phyloP scores from a whole-genome alignment of 2,113 vertebrate species.

The Myrmecobius fasciatus region DNA sequence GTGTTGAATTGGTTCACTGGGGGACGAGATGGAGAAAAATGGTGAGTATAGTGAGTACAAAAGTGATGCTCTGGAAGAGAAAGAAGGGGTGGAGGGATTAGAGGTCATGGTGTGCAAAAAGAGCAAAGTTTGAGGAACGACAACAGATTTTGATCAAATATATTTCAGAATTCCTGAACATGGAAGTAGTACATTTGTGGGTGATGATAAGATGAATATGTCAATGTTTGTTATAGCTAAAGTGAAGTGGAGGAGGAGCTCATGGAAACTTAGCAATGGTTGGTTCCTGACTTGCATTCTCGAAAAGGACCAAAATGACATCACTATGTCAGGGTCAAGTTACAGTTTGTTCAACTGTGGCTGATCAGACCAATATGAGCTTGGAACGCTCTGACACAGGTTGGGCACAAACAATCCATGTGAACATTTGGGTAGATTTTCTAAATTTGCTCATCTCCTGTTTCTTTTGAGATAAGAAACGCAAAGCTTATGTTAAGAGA shows the following conservation, averaged over 20 bases:
- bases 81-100: background rate
- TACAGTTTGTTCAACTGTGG: no score
- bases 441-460: no score
- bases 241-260: background rate
- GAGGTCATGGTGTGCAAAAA: background rate
- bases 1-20: background rate
- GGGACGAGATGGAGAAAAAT: background rate
- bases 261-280: background rate
- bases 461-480: background rate
- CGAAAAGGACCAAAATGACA: no score
- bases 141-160: background rate
- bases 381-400: no score
- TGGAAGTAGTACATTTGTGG: background rate
- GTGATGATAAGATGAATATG: background rate
- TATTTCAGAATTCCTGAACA: background rate
- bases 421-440: no score
- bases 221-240: background rate
- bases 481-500: background rate
- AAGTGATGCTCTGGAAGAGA: background rate
- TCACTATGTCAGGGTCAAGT: no score
- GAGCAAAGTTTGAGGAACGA: background rate
- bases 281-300: no score
- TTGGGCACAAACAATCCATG: no score
- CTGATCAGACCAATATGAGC: no score
- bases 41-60: background rate